phyloP scores from a whole-genome alignment of 2,797 vertebrate genomes.

The Carcharodon carcharias region DNA sequence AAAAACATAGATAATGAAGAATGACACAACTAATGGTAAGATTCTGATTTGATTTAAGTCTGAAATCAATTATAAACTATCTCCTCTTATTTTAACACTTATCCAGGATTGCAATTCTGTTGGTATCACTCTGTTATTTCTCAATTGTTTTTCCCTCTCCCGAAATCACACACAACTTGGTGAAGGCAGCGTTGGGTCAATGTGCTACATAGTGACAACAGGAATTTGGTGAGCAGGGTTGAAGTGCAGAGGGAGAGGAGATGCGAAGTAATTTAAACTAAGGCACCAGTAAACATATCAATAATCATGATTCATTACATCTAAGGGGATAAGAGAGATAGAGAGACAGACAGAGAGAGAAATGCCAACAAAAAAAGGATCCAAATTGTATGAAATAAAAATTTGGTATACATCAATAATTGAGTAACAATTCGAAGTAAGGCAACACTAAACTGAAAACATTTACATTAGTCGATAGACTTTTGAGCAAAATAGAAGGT shows the following conservation, averaged over 20 bases:
- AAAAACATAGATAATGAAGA: constrained; percentile 94
- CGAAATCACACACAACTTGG: neutral
- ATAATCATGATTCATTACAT: neutral
- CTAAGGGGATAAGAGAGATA: neutral
- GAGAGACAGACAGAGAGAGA: neutral
- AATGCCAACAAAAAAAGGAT: neutral
- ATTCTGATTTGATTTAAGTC: neutral
- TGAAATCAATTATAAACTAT: neutral
- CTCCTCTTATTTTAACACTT: neutral
- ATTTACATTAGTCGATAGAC: neutral
- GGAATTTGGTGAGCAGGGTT: neutral
- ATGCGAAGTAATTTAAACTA: neutral
- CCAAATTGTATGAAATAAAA: neutral
- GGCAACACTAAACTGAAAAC: neutral
- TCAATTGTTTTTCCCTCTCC: neutral
- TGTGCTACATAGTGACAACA: neutral
- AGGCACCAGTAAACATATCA: neutral
- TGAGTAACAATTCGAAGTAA: neutral
- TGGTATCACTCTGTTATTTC: neutral
- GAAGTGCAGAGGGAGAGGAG: neutral
- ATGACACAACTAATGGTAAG: constrained; percentile 61
- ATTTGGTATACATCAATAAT: neutral
- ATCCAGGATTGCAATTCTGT: neutral
- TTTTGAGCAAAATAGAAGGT: neutral
- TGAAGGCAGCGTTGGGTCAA: neutral